Base-by-base conservation (phyloP, 2,113 vertebrate genomes). In the Hypomesus transpacificus region DNA sequence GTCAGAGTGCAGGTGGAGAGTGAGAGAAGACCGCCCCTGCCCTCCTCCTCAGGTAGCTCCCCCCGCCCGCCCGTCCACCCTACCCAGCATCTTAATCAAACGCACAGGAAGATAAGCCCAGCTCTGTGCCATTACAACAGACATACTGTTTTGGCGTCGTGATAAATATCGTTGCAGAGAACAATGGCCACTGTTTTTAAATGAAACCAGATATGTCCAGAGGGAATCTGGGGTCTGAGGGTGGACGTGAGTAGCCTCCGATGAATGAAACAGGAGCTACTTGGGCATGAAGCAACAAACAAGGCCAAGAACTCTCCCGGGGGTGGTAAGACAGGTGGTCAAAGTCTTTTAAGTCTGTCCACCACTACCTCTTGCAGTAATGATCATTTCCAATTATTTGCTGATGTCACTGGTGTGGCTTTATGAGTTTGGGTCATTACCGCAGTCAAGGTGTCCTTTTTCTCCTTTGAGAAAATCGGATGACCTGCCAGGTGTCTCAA, bases 131-230 rank as follows among this genome's bases (percentile, higher is more conserved):
- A 69, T 57, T 80, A 91, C 91, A 92, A 92, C 70, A 85, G 87
- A 69, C 71, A 70, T 74, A 83, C 81, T 91, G 89, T 92, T 81
- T 82, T 67, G 73, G 87, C 73, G 81, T 72, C 78, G 82, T 80
- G 84, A 88, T 91, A 84, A 87, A 80, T 86, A 87, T 88, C 86
- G 76, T 82, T 54, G 14, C 75, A 8, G 75, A 18, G 85, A 85
- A 92, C 90, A 93, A 92, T 85, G 88, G 85, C 74, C 78, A 82
- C 90, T 88, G 81, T 92, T 90, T 90, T 80, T 62, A 83, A 58
- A 83, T 76, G 91, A 90, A 93, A 93, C 75, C 60, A 74, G 84
- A 92, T 88, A 88, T 62, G 73, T 80, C 75, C 80, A 81, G 73
- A 21, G 71, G 84, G 81, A 81, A 74, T 83, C 69, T 69, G 76